These are phyloP conservation scores for Pagetopsis macropterus DNA, from an alignment of 2,797 vertebrate genomes.

Conservation along the genomic window DNA sequence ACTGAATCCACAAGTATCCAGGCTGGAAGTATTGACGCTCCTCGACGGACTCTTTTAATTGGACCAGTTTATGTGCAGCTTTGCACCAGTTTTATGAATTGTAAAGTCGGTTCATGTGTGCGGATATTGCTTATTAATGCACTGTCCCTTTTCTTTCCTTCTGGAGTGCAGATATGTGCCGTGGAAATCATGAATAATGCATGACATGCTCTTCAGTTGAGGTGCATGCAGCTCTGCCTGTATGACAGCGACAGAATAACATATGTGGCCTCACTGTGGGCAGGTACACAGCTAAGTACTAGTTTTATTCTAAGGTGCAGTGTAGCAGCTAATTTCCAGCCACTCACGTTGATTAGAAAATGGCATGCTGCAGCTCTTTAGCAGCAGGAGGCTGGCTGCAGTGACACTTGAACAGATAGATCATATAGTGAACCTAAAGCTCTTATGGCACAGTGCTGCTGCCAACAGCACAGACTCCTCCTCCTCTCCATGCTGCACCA, in stretches of 20 bases:
- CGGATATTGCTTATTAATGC: slow-evolving; percentile 14
- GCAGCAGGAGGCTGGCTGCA: slow-evolving; percentile 31
- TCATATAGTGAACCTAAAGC: slow-evolving; percentile 19
- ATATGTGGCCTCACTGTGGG: slow-evolving; percentile 13
- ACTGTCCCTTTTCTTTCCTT: background rate
- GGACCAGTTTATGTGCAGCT: slow-evolving; percentile 17
- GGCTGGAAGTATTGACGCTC: slow-evolving; percentile 40
- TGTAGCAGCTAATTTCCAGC: slow-evolving; percentile 45
- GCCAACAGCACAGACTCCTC: slow-evolving; percentile 9
- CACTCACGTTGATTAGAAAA: slow-evolving; percentile 34
- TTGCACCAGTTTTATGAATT: slow-evolving; percentile 25
- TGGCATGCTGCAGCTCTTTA: slow-evolving; percentile 48
- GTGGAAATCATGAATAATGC: slow-evolving; percentile 80
- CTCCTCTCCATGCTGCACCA: slow-evolving; percentile 17
- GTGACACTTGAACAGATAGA: slow-evolving; percentile 33
- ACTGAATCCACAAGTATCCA: slow-evolving; percentile 68
- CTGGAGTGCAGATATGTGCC: slow-evolving; percentile 35
- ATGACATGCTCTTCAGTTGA: slow-evolving; percentile 68
- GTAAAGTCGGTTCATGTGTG: background rate
- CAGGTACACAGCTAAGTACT: slow-evolving; percentile 35
- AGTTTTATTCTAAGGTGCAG: slow-evolving; percentile 40
- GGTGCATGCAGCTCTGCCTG: slow-evolving; percentile 30
- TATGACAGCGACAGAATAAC: slow-evolving; percentile 24
- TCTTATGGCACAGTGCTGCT: slow-evolving; percentile 2
- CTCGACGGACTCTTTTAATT: slow-evolving; percentile 38